Percentiles rank a stretch among this genome's conserved stretches.
Conservation (phyloP, 1,140 invertebrate genomes). For the Drosophila sucinea region DNA sequence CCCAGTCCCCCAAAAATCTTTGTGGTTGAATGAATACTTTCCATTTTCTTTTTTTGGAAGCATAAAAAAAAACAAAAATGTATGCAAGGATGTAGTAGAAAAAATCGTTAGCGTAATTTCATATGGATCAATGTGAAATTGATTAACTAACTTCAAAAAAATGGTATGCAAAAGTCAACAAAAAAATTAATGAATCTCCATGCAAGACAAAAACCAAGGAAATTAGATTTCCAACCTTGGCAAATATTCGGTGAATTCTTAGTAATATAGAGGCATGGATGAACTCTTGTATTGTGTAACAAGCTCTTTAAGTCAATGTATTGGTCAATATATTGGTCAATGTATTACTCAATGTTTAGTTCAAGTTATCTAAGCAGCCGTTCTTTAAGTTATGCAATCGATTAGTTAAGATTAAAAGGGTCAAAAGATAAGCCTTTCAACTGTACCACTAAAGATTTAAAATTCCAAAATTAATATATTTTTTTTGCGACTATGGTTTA, state of each 20-base stretch:
- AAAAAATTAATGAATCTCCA: neutral
- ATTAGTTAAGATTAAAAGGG: neutral
- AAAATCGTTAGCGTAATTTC: neutral
- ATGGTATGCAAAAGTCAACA: neutral
- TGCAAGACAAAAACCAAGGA: too few species aligned
- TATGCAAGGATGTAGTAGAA: neutral
- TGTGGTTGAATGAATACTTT: neutral
- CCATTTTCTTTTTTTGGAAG: neutral
- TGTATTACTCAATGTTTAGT: too few species aligned
- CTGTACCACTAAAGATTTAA: neutral
- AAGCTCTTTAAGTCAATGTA: too few species aligned
- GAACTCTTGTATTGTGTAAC: too few species aligned
- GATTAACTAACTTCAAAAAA: neutral
- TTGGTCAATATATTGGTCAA: too few species aligned
- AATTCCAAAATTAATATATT: neutral
- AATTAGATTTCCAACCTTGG: too few species aligned
- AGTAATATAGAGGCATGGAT: too few species aligned
- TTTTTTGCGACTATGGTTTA: neutral
- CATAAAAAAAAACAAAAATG: neutral
- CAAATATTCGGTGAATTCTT: too few species aligned
- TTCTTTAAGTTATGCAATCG: too few species aligned
- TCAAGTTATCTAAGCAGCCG: too few species aligned
- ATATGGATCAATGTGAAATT: conserved; percentile 4
- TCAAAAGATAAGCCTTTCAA: neutral
- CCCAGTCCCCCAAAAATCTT: neutral